These are phyloP conservation scores for Barnardius zonarius DNA, from an alignment of 2,113 vertebrate species.

Conservation along the genomic window DNA sequence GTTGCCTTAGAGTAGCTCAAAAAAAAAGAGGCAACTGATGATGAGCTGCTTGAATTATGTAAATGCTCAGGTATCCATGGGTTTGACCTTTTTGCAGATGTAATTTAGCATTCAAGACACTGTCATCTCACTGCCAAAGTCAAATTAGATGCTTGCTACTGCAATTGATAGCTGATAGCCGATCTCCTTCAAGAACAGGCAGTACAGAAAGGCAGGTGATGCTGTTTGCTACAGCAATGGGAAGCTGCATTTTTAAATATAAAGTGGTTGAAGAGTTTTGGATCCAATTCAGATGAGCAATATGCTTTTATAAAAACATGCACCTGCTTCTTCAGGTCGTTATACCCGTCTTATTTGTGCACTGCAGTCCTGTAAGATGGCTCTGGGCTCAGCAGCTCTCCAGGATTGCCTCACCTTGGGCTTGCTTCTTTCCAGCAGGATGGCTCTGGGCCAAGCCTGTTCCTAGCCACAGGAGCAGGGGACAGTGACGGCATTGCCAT, in stretches of 20 bases:
- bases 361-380: not conserved
- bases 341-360: rapidly evolving
- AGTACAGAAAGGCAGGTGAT: not conserved
- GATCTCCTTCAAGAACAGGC: constrained; percentile 41
- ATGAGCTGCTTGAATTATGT: constrained; percentile 69
- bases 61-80: constrained; percentile 65
- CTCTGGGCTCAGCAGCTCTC: not conserved
- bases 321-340: not conserved
- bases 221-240: not conserved
- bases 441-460: not conserved
- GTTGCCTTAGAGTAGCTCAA: constrained; percentile 22
- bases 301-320: not conserved
- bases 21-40: constrained; percentile 21
- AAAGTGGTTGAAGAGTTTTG: not conserved
- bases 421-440: not conserved
- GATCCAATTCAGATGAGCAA: not conserved
- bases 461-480: rapidly evolving
- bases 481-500: not conserved
- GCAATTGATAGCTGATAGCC: constrained; percentile 65
- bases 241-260: not conserved
- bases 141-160: constrained; percentile 62
- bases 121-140: constrained; percentile 65
- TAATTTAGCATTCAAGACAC: constrained; percentile 72
- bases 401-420: not conserved
- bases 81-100: constrained; percentile 68